Evolutionary conservation across 2,888 invertebrate genomes (phyloP).

Genomic region (Papilio demoleus): DNA sequence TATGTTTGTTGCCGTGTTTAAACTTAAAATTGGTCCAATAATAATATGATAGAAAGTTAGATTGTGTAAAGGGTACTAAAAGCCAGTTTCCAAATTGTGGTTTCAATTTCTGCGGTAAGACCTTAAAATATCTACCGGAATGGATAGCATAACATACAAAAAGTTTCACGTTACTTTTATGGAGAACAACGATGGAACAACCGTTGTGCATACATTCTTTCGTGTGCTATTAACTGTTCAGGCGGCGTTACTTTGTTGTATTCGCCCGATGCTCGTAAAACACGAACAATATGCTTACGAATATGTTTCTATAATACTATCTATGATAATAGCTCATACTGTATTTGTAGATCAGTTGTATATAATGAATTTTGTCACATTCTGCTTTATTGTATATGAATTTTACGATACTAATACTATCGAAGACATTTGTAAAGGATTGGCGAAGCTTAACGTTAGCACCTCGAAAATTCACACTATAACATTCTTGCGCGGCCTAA

Average conservation of each 20-base stretch:
- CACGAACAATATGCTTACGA: constrained; percentile 73
- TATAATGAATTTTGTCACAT: constrained; percentile 59
- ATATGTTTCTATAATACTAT: constrained; percentile 81
- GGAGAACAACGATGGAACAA: constrained; percentile 82
- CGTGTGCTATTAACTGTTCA: constrained; percentile 71
- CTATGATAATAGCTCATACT: constrained; percentile 83
- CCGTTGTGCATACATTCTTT: constrained; percentile 76
- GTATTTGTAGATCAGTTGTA: constrained; percentile 68
- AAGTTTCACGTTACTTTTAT: constrained; percentile 79
- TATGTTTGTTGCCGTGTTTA: too few species aligned
- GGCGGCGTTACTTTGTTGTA: constrained; percentile 60
- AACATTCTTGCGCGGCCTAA: constrained; percentile 87
- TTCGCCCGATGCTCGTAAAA: constrained; percentile 49
- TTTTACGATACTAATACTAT: constrained; percentile 42
- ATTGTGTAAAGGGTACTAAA: background rate
- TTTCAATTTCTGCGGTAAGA: constrained; percentile 17
- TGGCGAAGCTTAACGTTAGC: constrained; percentile 50
- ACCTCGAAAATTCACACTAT: constrained; percentile 72
- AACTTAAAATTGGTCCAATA: too few species aligned
- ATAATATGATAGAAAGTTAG: background rate
- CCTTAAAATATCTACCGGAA: too few species aligned
- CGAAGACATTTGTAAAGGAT: constrained; percentile 46
- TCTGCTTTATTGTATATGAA: constrained; percentile 54
- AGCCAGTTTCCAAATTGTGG: background rate
- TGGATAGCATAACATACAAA: constrained; percentile 73